Evolutionary conservation across 2,888 invertebrate genomes (phyloP).

Genomic region (Ormyrus nitidulus): DNA sequence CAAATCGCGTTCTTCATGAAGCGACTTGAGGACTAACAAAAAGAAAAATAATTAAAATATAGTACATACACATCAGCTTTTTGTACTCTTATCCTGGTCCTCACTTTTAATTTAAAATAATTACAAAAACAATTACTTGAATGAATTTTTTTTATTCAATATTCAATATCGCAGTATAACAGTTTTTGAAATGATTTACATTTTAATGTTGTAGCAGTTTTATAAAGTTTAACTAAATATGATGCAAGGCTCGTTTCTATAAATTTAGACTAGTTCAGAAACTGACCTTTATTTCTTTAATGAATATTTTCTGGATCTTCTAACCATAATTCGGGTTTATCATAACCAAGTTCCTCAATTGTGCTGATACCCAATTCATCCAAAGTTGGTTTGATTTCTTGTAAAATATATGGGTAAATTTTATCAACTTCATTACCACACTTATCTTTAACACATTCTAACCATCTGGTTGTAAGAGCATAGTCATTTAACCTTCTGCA

Average conservation of each 20-base stretch:
- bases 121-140: constrained; percentile 40
- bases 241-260: constrained; percentile 46
- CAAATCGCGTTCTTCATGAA: constrained; percentile 63
- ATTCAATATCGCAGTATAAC: constrained; percentile 44
- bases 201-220: constrained; percentile 48
- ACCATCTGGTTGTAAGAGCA: constrained; percentile 92
- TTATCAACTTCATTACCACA: constrained; percentile 85
- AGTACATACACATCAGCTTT: constrained; percentile 65
- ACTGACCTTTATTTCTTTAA: constrained; percentile 62
- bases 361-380: constrained; percentile 95
- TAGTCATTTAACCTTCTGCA: constrained; percentile 96
- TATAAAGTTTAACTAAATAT: constrained; percentile 34
- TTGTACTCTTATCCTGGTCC: constrained; percentile 53
- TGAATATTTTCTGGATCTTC: constrained; percentile 84
- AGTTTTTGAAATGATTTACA: constrained; percentile 53
- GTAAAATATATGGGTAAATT: constrained; percentile 91
- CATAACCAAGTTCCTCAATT: constrained; percentile 96
- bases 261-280: constrained; percentile 55
- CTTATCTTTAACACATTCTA: constrained; percentile 94
- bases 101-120: constrained; percentile 35
- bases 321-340: constrained; percentile 95
- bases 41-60: constrained; percentile 68
- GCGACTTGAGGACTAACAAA: constrained; percentile 61
- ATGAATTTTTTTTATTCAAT: constrained; percentile 56
- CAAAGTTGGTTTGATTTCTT: constrained; percentile 94